Base-by-base conservation (phyloP, 2,113 vertebrate species). In the Apus apus region DNA sequence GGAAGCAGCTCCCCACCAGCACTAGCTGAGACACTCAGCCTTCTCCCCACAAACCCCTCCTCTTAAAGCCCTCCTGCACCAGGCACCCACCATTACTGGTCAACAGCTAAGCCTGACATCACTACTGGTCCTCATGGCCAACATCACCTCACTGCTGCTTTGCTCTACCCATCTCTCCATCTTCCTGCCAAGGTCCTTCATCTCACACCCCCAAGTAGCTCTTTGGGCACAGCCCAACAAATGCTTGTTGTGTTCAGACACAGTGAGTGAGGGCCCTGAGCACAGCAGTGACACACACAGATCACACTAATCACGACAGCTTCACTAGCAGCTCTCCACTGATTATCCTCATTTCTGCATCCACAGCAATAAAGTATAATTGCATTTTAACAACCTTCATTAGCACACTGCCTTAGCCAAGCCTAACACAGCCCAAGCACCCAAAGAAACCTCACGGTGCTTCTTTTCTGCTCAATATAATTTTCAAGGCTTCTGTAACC, bases 401-500 rank as follows among this genome's bases (percentile, higher is more conserved):
- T 93, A 95, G 70, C 84, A 89, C 93, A 58, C 43, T 61, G 83
- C 90, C 80, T 88, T 34, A 75, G 85, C 75, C 57, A 88, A 94
- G 92, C 79, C 88, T 84, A 95, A 81, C 83, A 61, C 72, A 93
- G 67, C 20, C 82, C 77, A 36, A 86, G 77, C 66, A 94, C 80
- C 79, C 94, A 80, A 89, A 58, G 43, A 96, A 95, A 93, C 83
- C 91, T 95, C 93, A 72, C 9, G 83, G 92, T 90, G 79, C 76
- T 90, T 93, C 72, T 91, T 94, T 96, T 90, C 86, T 96, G 88
- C 93, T 90, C 88, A 82, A 94, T 93, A 93, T 92, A 95, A 95
- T 97, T 95, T 93, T 91, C 96, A 94, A 95, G 94, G 89, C 87
- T 95, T 94, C 96, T 87, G 89, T 91, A 96, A 94, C 94, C 86